Base-by-base conservation (phyloP, 2,888 invertebrate species). In the Dioctria rufipes region DNA sequence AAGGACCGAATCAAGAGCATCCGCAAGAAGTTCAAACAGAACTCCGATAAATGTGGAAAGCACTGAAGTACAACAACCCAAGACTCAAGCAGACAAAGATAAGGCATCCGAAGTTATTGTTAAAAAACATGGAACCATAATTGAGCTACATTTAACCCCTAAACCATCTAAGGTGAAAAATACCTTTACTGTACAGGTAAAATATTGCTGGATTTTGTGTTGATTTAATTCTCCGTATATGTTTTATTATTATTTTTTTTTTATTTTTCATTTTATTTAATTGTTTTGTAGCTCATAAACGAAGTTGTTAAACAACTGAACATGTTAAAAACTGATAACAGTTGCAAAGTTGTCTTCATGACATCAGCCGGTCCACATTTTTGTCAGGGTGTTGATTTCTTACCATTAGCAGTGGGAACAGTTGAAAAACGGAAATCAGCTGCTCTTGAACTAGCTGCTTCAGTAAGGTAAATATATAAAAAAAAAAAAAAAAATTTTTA, bases 311-410 rank as follows among this genome's bases (percentile, higher is more conserved):
- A 92, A 80, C 93, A 93, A 11, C 88, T 97, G 81, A 90, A 91
- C 81, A 90, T 91, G 83, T 88, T 94, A 65, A 90, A 91, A 82
- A 90, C 91, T 82, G 94, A 95, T 85, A 91, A 91, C 78, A 91
- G 92, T 39, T 93, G 93, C 83, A 88, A 92, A 84, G 91, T 92
- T 2, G 95, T 97, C 8, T 83, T 88, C 13, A 81, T 98, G 39
- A 93, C 93, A 73, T 95, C 96, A 5, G 93, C 93, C 78, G 94
- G 94, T 75, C 92, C 92, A 67, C 92, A 93, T 65, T 94, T 96
- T 86, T 96, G 95, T 87, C 94, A 95, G 84, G 96, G 96, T 42
- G 90, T 98, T 83, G 95, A 98, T 88, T 92, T 96, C 80, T 92
- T 92, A 80, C 91, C 92, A 80, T 88, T 97, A 58, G 87, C 94